These are phyloP conservation scores for Dryocosmus kuriphilus DNA, from an alignment of 2,888 invertebrate species.

Conservation along the genomic window DNA sequence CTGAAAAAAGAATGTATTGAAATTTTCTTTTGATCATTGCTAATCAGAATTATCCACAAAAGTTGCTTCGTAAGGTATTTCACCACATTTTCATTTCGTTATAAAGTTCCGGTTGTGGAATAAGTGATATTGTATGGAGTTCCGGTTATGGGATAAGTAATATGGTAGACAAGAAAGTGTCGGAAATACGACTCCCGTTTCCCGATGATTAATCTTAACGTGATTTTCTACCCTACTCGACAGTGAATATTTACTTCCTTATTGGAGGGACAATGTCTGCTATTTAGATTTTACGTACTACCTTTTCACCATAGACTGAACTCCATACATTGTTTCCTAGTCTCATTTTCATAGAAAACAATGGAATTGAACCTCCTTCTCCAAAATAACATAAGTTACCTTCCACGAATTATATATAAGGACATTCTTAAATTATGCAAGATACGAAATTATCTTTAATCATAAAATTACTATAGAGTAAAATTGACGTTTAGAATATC, in stretches of 20 bases:
- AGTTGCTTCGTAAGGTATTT: neutral
- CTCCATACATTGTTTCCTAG: neutral
- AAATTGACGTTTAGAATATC: no score
- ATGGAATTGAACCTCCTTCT: constrained; percentile 3
- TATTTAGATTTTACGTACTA: constrained; percentile 32
- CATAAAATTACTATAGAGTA: no score
- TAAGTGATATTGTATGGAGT: neutral
- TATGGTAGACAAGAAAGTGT: constrained; percentile 50
- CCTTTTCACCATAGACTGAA: constrained; percentile 19
- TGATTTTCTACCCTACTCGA: constrained; percentile 50
- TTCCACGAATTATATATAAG: neutral
- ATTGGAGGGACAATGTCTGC: constrained; percentile 43
- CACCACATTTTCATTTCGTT: neutral
- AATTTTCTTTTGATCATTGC: no score
- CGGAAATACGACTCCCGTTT: constrained; percentile 50
- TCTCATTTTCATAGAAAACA: constrained; percentile 26
- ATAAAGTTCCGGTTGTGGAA: no score
- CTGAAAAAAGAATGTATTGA: no score
- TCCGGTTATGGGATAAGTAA: constrained; percentile 39
- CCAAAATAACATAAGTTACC: constrained; percentile 1
- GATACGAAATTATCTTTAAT: no score
- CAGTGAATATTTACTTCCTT: constrained; percentile 47
- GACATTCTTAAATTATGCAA: neutral
- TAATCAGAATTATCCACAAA: no score
- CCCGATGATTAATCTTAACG: constrained; percentile 55